Base-by-base conservation (phyloP, 2,888 invertebrate species). In the Willowsia nigromaculata region DNA sequence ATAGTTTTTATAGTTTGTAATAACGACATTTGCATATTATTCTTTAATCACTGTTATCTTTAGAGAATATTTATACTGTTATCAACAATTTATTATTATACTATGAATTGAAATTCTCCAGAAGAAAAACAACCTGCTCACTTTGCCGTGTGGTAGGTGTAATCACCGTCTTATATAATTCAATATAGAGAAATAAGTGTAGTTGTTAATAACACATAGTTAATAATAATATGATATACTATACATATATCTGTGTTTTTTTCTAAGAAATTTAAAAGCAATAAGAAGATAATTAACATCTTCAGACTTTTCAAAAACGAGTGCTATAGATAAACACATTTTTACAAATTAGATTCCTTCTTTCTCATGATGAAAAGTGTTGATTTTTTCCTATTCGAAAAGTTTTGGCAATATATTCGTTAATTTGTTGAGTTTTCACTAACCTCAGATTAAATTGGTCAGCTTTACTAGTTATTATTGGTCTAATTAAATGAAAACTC, bases 251-350 rank as follows among this genome's bases (percentile, higher is more conserved):
- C 76, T 88, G 88, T 88, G 88, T 88, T 88, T 88, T n/a, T 86
- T 81, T 87, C 62, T 56, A 76, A 81, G 87, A 76, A 88, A 74
- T 88, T 82, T 88, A 88, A 88, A 87, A 88, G 88, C 88, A 88
- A 88, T 88, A 88, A 88, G 74, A 76, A 50, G 74, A 76, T 76
- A 9, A 76, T n/a, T 82, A 47, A 47, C 11, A 85, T 76, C 85
- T 76, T 85, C 85, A 85, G 76, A 85, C 85, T 85, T 76, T 84
- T 85, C 37, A 37, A 74, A 84, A 59, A 47, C 76, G 85, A 85
- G 84, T 84, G 84, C 84, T 84, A 85, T 47, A 65, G 40, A 81
- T 56, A 22, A 4, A 80, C 33, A 80, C 37, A 76, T 47, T 25
- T 47, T 50, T 27, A 27, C 15, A 50, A n/a, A 18, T 22, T 37